Conservation (phyloP, 2,888 invertebrate genomes). For the Sinohyriopsis cumingii region DNA sequence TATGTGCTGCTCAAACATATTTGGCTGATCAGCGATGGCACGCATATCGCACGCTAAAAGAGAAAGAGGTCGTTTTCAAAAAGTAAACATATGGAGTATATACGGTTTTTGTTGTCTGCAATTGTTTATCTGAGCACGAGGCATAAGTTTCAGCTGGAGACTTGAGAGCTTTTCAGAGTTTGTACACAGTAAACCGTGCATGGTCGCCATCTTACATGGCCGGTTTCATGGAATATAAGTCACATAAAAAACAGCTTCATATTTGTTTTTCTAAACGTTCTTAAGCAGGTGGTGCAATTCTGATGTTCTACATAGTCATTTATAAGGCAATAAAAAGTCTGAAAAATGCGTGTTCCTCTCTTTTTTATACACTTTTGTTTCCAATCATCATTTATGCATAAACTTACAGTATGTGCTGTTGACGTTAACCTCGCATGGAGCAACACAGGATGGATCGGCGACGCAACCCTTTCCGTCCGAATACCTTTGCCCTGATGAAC, state of each 20-base stretch:
- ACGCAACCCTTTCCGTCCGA: constrained; percentile 37
- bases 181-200: too few species aligned
- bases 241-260: too few species aligned
- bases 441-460: constrained; percentile 13
- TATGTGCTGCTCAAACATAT: constrained; percentile 41
- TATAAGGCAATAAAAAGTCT: background rate
- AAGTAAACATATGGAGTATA: background rate
- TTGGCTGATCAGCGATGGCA: constrained; percentile 24
- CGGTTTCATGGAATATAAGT: too few species aligned
- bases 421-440: constrained; percentile 5
- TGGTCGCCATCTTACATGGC: too few species aligned
- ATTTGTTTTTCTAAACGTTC: too few species aligned
- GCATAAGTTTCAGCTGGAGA: too few species aligned
- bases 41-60: constrained; percentile 40
- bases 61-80: background rate
- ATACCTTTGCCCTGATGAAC: constrained; percentile 42
- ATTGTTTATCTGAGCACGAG: too few species aligned
- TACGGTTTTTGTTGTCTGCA: too few species aligned
- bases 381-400: constrained; percentile 10
- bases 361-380: constrained; percentile 19
- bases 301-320: background rate
- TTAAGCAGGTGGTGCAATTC: too few species aligned
- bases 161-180: too few species aligned
- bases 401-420: constrained; percentile 18
- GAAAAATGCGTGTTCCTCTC: background rate